Evolutionary conservation across 2,113 vertebrate species (phyloP).

Genomic region (Chaetodon trifascialis): DNA sequence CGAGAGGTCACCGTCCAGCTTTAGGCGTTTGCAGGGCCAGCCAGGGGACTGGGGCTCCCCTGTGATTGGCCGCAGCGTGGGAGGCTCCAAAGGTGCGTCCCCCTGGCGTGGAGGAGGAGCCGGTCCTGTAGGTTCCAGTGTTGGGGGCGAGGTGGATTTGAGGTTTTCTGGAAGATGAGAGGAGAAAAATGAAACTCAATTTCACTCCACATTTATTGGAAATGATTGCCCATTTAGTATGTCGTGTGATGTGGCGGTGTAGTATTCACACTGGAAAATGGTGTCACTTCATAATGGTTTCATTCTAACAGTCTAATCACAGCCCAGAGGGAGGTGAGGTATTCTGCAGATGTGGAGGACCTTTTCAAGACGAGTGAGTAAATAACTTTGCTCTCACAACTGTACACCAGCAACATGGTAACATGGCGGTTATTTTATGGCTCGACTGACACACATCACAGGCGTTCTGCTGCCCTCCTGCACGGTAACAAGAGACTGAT

Average conservation of each 20-base stretch:
- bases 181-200: constrained; percentile 33
- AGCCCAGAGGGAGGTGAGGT: constrained; percentile 49
- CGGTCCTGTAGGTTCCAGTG: constrained; percentile 93
- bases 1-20: constrained; percentile 82
- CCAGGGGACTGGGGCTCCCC: constrained; percentile 84
- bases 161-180: constrained; percentile 88
- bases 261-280: constrained; percentile 73
- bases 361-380: constrained; percentile 55
- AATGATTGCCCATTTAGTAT: constrained; percentile 67
- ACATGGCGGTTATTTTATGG: constrained; percentile 52
- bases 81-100: constrained; percentile 91
- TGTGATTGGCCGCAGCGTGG: constrained; percentile 92
- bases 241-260: constrained; percentile 76
- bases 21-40: constrained; percentile 86
- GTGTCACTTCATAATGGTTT: constrained; percentile 65
- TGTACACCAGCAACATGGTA: constrained; percentile 66
- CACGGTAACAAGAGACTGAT: constrained; percentile 24
- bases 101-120: constrained; percentile 89
- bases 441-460: constrained; percentile 51
- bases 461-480: constrained; percentile 45
- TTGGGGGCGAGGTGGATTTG: constrained; percentile 91
- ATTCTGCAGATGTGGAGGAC: constrained; percentile 61
- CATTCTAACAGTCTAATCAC: constrained; percentile 42
- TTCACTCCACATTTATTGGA: constrained; percentile 3
- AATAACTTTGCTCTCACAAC: constrained; percentile 67